Evolutionary conservation across 2,888 invertebrate genomes (phyloP), one percentile per base, ranked within the genome.

Genomic region (Cosmorhoe ocellata): DNA sequence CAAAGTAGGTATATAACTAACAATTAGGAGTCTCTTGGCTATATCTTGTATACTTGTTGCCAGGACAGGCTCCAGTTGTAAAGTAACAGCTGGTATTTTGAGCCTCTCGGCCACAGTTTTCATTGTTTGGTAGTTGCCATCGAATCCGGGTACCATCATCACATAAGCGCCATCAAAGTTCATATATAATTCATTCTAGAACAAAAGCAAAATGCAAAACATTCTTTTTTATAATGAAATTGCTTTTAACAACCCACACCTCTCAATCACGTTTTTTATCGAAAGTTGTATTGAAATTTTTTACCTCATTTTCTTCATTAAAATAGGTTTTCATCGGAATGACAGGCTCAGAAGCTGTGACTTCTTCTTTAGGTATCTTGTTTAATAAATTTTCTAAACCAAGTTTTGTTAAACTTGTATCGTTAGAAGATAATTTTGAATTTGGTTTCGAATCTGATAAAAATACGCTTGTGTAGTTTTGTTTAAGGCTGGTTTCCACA

Each of bases 91-190:
- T 27, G 27, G 43, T 14, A 41, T 39, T 44, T 60, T 60, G 1
- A 64, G 13, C 10, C 43, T 41, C 28, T 64, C 57, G 0, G 53
- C 38, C 1, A 58, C 5, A 8, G 28, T 18, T 6, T 13, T 37
- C 8, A 61, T 40, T 9, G 24, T 18, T 22, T 34, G 36, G n/a
- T 38, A 49, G 33, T 42, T 30, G 6, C 59, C 57, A 18, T 59
- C 61, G 14, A 61, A 50, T 18, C 61, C 59, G 32, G 61, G 59
- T 44, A 61, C 37, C 26, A 63, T 40, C 12, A 58, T 32, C 1
- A 60, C 9, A 28, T 46, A 33, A 1, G 43, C 8, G 0, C 49
- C 49, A 8, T 53, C 32, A 8, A 54, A 53, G 27, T 60, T 28
- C 0, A 52, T 6, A 0, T 40, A 26, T 2, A 52, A 3, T 24